phyloP scores from a whole-genome alignment of 1,140 invertebrate species.

The Zeugodacus cucurbitae region DNA sequence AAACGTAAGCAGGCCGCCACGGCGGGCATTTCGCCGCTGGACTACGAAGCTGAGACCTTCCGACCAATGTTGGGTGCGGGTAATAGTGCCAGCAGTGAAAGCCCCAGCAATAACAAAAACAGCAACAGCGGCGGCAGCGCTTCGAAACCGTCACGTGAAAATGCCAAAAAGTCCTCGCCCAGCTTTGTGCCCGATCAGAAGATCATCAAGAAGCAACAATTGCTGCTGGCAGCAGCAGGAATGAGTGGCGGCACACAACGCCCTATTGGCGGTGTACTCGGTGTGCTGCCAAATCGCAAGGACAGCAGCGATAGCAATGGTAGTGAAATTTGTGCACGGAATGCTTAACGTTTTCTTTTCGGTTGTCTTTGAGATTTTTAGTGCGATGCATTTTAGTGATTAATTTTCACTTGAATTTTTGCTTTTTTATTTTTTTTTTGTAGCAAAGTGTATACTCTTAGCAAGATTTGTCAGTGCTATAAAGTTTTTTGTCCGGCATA shows the following conservation, averaged over 20 bases:
- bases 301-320: conserved; percentile 59
- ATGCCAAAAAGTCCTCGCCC: conserved; percentile 61
- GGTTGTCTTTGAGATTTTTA: neutral
- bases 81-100: conserved; percentile 13
- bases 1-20: conserved; percentile 40
- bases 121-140: conserved; percentile 37
- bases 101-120: no score
- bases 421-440: neutral
- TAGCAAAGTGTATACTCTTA: neutral
- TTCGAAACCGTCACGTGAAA: conserved; percentile 52
- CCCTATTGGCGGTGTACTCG: conserved; percentile 39
- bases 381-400: neutral
- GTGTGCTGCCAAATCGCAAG: conserved; percentile 44
- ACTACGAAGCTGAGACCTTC: conserved; percentile 40
- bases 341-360: neutral
- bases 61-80: neutral
- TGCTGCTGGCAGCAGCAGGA: conserved; percentile 58
- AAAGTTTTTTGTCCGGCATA: no score
- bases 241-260: conserved; percentile 43
- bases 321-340: conserved; percentile 46
- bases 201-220: conserved; percentile 59
- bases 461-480: neutral
- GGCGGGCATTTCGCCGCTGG: neutral
- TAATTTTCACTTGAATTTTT: neutral
- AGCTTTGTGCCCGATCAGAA: conserved; percentile 61